phyloP scores from a whole-genome alignment of 23 tunicate genomes.

The Corella eumyota region DNA sequence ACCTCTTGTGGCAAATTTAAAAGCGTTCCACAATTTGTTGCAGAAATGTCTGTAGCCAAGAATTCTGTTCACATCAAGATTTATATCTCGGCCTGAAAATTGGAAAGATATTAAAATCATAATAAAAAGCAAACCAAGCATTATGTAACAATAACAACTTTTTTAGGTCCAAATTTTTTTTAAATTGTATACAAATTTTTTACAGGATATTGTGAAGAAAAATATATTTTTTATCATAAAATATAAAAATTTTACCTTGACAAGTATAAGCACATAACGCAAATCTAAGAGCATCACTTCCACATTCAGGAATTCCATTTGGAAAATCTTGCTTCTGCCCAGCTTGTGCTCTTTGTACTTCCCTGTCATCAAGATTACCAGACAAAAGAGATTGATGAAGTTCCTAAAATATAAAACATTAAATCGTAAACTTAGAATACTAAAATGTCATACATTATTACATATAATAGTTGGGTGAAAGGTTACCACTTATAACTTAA shows the following conservation, averaged over 20 bases:
- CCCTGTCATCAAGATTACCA: constrained; percentile 71
- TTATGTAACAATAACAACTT: too few relatives aligned
- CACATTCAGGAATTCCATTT: constrained; percentile 96
- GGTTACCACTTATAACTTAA: too few relatives aligned
- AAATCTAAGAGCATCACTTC: constrained; percentile 91
- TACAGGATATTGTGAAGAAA: too few relatives aligned
- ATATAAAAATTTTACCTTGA: constrained; percentile 43
- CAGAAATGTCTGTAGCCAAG: constrained; percentile 94
- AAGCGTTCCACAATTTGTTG: constrained; percentile 97
- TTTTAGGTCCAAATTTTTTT: too few relatives aligned
- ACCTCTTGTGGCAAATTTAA: constrained; percentile 54
- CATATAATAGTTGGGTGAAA: too few relatives aligned
- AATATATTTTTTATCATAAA: not conserved
- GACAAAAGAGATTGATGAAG: constrained; percentile 52
- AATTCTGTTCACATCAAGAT: constrained; percentile 84
- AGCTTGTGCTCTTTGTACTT: constrained; percentile 66
- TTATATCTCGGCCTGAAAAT: constrained; percentile 95
- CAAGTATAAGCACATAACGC: constrained; percentile 92
- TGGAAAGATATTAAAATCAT: too few relatives aligned
- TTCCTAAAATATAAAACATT: constrained; percentile 18
- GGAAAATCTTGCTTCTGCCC: constrained; percentile 97
- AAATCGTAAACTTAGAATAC: not conserved
- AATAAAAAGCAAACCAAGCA: too few relatives aligned
- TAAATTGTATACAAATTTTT: too few relatives aligned
- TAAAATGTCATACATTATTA: too few relatives aligned